Percentiles rank a stretch among this genome's conserved stretches.
Evolutionary conservation across 2,113 vertebrate species (phyloP).

Genomic region (Melanocharis versteri): DNA sequence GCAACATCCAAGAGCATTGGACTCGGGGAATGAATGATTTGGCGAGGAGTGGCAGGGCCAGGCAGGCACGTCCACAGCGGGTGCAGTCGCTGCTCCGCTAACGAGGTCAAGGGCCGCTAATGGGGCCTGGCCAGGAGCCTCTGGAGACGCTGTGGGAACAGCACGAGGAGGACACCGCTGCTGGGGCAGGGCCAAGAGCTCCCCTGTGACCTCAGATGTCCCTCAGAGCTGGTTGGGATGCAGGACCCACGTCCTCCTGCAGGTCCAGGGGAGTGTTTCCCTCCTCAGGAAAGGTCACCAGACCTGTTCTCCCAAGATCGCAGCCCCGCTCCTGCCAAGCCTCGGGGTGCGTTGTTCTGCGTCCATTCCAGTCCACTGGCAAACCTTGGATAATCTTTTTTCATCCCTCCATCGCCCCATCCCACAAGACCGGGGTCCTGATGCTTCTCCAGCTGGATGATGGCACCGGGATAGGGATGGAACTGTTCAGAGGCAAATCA

Average conservation of each 20-base stretch:
- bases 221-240: not conserved
- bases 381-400: not conserved
- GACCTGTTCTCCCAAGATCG: not conserved
- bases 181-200: not conserved
- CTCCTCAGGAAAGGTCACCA: not conserved
- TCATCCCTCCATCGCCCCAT: not conserved
- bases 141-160: not conserved
- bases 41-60: not conserved
- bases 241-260: not conserved
- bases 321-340: not conserved
- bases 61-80: not conserved
- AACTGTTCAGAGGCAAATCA: not conserved
- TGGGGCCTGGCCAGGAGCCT: not conserved
- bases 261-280: not conserved
- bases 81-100: not conserved
- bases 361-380: not conserved
- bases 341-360: not conserved
- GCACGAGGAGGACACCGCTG: rapidly evolving
- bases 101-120: not conserved
- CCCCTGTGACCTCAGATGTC: not conserved
- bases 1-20: not conserved
- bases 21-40: not conserved
- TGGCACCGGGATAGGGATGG: rapidly evolving
- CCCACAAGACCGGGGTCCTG: rapidly evolving
- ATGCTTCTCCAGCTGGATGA: not conserved